A percentile compares a stretch with the other conserved stretches of the same genome.
These are phyloP conservation scores for Dynastes grantii DNA, from an alignment of 2,888 invertebrate genomes.

Conservation along the genomic window DNA sequence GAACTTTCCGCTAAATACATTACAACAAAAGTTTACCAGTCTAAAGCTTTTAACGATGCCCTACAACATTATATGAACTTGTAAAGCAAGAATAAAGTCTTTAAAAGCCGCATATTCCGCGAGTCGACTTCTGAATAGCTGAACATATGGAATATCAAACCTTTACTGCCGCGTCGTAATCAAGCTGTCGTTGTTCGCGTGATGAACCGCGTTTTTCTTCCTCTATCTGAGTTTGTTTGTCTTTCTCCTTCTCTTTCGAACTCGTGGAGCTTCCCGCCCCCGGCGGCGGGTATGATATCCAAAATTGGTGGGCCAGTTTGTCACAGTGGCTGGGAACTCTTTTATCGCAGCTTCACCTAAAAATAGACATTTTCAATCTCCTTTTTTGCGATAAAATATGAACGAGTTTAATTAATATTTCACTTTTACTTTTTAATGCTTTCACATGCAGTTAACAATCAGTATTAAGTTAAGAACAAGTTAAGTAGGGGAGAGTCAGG, in stretches of 20 bases:
- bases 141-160: slow-evolving; percentile 58
- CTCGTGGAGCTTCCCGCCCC: slow-evolving; percentile 78
- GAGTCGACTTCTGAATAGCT: too few species aligned
- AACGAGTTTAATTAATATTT: slow-evolving; percentile 14
- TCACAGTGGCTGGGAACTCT: slow-evolving; percentile 52
- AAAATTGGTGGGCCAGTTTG: slow-evolving; percentile 91
- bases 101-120: too few species aligned
- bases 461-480: not conserved
- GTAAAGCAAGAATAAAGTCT: too few species aligned
- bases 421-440: not conserved
- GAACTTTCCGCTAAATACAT: too few species aligned
- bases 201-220: slow-evolving; percentile 72
- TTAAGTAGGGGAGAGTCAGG: too few species aligned
- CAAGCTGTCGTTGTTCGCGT: slow-evolving; percentile 76
- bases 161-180: slow-evolving; percentile 77
- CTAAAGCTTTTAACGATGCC: too few species aligned
- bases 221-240: slow-evolving; percentile 71
- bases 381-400: slow-evolving; percentile 58
- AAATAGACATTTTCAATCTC: slow-evolving; percentile 53
- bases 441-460: not conserved
- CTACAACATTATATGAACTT: too few species aligned
- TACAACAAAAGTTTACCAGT: too few species aligned
- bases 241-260: slow-evolving; percentile 77
- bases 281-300: slow-evolving; percentile 88
- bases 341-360: slow-evolving; percentile 30